phyloP scores from a whole-genome alignment of 2,888 invertebrate species.

The Plebejus melissa region DNA sequence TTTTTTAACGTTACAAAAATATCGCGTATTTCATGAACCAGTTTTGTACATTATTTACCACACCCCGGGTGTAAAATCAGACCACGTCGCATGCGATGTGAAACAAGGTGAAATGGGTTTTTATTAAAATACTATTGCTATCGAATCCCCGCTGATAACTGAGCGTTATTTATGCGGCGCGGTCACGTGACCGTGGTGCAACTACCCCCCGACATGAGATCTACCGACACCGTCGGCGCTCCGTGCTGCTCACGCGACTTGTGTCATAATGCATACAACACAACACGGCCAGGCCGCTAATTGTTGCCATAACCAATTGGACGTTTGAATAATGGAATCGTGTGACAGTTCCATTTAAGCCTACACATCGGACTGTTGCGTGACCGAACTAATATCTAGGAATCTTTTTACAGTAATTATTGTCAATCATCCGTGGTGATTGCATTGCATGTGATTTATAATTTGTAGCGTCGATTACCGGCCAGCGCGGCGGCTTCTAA shows the following conservation, averaged over 20 bases:
- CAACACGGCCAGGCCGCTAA: neutral
- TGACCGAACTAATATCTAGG: neutral
- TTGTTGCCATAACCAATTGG: neutral
- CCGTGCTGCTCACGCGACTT: neutral
- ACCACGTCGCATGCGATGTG: neutral
- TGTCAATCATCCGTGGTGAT: neutral
- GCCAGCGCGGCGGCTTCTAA: no score
- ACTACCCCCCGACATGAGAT: conserved; percentile 3
- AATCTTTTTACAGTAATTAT: neutral
- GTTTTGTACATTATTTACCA: neutral
- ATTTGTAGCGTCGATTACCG: neutral
- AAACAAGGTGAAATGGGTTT: conserved; percentile 7
- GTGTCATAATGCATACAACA: neutral
- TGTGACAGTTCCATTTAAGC: conserved; percentile 4
- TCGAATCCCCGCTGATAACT: conserved; percentile 18
- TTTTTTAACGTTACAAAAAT: neutral
- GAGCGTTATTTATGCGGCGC: conserved; percentile 18
- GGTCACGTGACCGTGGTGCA: conserved; percentile 14
- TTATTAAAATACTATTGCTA: conserved; percentile 25
- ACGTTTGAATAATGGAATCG: conserved; percentile 8
- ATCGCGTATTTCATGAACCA: neutral
- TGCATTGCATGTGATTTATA: neutral
- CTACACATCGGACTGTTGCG: neutral
- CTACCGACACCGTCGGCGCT: neutral
- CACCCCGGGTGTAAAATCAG: conserved; percentile 8